A percentile compares a stretch with the other conserved stretches of the same genome.
phyloP scores from a whole-genome alignment of 2,888 invertebrate species.

The Adineta ricciae region DNA sequence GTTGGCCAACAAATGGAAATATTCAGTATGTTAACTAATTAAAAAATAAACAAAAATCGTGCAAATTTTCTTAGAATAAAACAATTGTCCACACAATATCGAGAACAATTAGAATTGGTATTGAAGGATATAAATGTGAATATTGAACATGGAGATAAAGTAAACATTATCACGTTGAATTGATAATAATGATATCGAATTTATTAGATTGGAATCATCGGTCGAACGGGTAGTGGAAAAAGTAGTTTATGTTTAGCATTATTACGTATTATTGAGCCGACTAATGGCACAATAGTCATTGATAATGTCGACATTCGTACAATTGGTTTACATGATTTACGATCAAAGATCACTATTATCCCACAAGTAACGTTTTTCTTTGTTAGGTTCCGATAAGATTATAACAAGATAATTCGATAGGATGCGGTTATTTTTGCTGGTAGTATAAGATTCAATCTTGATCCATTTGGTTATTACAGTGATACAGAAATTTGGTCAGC shows the following conservation, averaged over 20 bases:
- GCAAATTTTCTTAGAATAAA: slow-evolving; percentile 36
- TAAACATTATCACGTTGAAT: slow-evolving; percentile 34
- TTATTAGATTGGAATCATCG: slow-evolving; percentile 55
- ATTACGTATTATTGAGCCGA: slow-evolving; percentile 44
- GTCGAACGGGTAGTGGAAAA: slow-evolving; percentile 47
- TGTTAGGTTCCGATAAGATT: no score
- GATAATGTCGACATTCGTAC: slow-evolving; percentile 42
- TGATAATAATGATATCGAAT: background rate
- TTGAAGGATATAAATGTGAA: slow-evolving; percentile 55
- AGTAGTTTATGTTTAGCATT: slow-evolving; percentile 43
- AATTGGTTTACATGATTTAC: slow-evolving; percentile 55
- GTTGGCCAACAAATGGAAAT: slow-evolving; percentile 28
- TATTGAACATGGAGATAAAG: slow-evolving; percentile 52
- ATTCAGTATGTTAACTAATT: background rate
- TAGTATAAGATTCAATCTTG: slow-evolving; percentile 44
- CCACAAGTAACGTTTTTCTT: slow-evolving; percentile 41
- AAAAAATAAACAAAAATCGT: no score
- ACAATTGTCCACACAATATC: slow-evolving; percentile 59
- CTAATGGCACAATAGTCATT: slow-evolving; percentile 41
- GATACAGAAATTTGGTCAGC: slow-evolving; percentile 44
- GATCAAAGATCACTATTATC: slow-evolving; percentile 44
- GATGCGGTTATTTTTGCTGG: slow-evolving; percentile 48
- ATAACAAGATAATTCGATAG: slow-evolving; percentile 36
- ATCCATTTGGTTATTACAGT: slow-evolving; percentile 43
- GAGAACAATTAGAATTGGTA: slow-evolving; percentile 59